These are phyloP conservation scores for Xestia c-nigrum DNA, from an alignment of 2,888 invertebrate species.

Conservation along the genomic window DNA sequence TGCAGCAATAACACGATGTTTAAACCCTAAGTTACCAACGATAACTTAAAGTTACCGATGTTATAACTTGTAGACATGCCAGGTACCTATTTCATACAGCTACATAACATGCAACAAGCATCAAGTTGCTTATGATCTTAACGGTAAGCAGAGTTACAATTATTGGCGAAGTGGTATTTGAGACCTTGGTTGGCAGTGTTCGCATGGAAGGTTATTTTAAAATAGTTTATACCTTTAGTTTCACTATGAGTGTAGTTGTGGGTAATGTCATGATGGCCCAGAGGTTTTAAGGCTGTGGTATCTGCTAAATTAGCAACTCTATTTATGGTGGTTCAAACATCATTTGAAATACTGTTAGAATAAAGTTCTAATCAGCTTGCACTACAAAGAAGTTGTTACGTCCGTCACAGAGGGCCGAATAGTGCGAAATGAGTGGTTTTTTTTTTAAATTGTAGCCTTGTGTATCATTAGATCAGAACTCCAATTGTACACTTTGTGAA, in stretches of 20 bases:
- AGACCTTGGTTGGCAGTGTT: not conserved
- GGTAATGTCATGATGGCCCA: too few relatives aligned
- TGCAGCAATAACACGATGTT: slow-evolving; percentile 1
- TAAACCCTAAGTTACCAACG: not conserved
- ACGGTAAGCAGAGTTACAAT: slow-evolving; percentile 40
- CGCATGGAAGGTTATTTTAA: not conserved
- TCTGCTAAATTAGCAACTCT: too few relatives aligned
- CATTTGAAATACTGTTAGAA: too few relatives aligned
- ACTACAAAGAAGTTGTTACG: too few relatives aligned
- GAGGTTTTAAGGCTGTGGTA: too few relatives aligned
- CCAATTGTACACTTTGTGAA: too few relatives aligned
- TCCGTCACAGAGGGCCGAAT: too few relatives aligned
- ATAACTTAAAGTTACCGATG: slow-evolving; percentile 23
- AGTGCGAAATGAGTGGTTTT: too few relatives aligned
- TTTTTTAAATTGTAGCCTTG: too few relatives aligned
- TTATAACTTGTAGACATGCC: slow-evolving; percentile 24
- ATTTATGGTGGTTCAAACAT: too few relatives aligned
- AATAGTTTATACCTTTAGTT: not conserved
- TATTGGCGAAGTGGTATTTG: slow-evolving; percentile 31
- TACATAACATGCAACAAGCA: slow-evolving; percentile 29
- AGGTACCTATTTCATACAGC: slow-evolving; percentile 38
- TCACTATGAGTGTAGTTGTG: not conserved
- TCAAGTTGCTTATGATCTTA: slow-evolving; percentile 53
- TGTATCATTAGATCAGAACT: too few relatives aligned
- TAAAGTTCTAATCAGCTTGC: too few relatives aligned